These are phyloP conservation scores for Zygogramma bicolorata DNA, from an alignment of 2,888 invertebrate genomes.

Conservation along the genomic window DNA sequence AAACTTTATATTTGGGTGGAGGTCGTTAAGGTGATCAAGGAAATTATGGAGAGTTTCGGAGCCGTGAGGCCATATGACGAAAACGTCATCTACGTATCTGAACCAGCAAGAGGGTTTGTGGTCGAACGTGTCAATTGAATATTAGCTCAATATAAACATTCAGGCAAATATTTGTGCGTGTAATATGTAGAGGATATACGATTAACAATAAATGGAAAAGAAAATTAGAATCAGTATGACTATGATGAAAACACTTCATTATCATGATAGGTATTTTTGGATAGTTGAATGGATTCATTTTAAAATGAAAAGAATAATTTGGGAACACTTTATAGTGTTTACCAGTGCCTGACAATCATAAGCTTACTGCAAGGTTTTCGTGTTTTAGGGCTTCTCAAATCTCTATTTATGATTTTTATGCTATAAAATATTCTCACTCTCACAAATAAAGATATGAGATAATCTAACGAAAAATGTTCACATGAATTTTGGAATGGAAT, in stretches of 20 bases:
- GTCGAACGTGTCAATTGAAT: no score
- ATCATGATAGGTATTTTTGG: not conserved
- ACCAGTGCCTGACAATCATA: not conserved
- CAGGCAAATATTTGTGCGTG: no score
- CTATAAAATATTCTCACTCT: slow-evolving; percentile 8
- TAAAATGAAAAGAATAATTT: not conserved
- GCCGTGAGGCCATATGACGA: no score
- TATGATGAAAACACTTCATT: not conserved
- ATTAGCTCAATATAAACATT: no score
- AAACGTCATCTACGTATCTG: no score
- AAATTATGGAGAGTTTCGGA: no score
- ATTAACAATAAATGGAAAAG: no score
- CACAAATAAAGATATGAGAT: slow-evolving; percentile 2
- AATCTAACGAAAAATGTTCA: slow-evolving; percentile 1
- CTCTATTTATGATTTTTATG: slow-evolving; percentile 2
- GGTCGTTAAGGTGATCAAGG: no score
- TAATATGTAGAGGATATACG: no score
- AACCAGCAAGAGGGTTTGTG: no score
- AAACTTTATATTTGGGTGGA: no score
- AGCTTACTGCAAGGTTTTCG: not conserved
- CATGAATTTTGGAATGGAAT: not conserved
- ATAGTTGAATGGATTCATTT: not conserved
- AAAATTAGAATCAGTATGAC: not conserved
- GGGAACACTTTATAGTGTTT: not conserved
- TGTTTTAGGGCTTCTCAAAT: not conserved